phyloP scores from a whole-genome alignment of 1,140 invertebrate species.

The Ladona fulva region DNA sequence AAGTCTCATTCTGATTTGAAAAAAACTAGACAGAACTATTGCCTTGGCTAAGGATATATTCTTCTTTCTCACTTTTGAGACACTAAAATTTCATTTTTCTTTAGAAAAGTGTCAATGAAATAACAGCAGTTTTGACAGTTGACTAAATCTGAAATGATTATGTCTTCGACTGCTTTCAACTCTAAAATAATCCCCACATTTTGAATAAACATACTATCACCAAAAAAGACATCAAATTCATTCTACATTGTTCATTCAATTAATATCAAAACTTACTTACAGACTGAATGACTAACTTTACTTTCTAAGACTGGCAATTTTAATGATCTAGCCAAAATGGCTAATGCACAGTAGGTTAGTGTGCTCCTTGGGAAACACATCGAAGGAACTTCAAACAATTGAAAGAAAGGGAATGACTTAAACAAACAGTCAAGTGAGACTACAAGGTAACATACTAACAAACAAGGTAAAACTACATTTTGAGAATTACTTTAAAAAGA shows the following conservation, averaged over 20 bases:
- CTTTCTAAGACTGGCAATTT: not conserved
- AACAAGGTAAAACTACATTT: not conserved
- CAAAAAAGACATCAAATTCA: not conserved
- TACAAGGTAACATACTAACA: not conserved
- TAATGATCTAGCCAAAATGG: not conserved
- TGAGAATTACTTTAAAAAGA: not conserved
- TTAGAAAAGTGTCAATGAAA: constrained; percentile 10
- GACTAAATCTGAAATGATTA: constrained; percentile 1
- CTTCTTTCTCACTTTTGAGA: not conserved
- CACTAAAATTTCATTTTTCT: not conserved
- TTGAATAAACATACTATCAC: constrained; percentile 3
- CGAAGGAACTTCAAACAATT: not conserved
- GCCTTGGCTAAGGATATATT: not conserved
- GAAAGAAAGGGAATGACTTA: not conserved
- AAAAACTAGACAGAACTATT: not conserved
- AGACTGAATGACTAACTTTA: not conserved
- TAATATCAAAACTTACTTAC: constrained; percentile 7
- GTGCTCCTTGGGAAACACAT: constrained; percentile 6
- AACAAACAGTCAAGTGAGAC: not conserved
- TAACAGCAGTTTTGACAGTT: not conserved
- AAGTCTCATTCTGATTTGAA: constrained; percentile 5
- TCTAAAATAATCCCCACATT: not conserved
- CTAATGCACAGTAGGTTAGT: not conserved
- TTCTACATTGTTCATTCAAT: not conserved
- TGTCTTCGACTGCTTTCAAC: not conserved